Base-by-base conservation (phyloP, 1,140 invertebrate genomes). In the Ylistrum balloti region DNA sequence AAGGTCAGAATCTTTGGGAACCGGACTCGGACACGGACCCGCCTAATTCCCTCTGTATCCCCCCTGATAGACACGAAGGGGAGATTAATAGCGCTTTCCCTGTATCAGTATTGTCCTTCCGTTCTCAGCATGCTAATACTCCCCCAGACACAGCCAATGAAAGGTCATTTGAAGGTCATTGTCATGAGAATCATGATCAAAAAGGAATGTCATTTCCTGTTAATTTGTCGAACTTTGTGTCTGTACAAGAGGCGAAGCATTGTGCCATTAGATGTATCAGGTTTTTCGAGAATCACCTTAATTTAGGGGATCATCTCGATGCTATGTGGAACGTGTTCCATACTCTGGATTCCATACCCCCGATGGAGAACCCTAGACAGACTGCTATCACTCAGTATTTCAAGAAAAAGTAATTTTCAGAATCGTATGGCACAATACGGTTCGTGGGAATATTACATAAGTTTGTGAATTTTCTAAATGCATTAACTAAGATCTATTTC, bases 171-270 rank as follows among this genome's bases (percentile, higher is more conserved):
- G 41, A 17, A 17, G 41, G 41, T 45, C 9, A 45, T 13, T 45
- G 9, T 45, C 41, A 15, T 45, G 41, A 45, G 17, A 45, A 9
- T 74, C 22, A 74, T 74, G 56, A 74, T 1, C 56, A 28, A n/a
- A 74, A 74, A 74, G 56, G 5, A 28, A 74, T n/a, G 56, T 28
- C 56, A 74, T 74, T 74, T 28, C 56, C 56, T 9, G 56, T n/a
- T n/a, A 74, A 74, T 74, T 28, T n/a, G 22, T 74, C 56, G n/a
- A 74, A 74, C 56, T 74, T 28, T 74, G 56, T 74, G n/a, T 74
- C 56, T 28, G 56, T 74, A 28, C 56, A 74, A 74, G 56, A 74
- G n/a, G 56, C 56, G 56, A 74, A 74, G 17, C 56, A 74, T 74
- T 74, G 56, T 74, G 56, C 56, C n/a, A 74, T 74, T 28, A n/a